A percentile compares a stretch with the other conserved stretches of the same genome.
Evolutionary conservation across 2,113 vertebrate genomes (phyloP).

Genomic region (Hydrochoerus hydrochaeris): DNA sequence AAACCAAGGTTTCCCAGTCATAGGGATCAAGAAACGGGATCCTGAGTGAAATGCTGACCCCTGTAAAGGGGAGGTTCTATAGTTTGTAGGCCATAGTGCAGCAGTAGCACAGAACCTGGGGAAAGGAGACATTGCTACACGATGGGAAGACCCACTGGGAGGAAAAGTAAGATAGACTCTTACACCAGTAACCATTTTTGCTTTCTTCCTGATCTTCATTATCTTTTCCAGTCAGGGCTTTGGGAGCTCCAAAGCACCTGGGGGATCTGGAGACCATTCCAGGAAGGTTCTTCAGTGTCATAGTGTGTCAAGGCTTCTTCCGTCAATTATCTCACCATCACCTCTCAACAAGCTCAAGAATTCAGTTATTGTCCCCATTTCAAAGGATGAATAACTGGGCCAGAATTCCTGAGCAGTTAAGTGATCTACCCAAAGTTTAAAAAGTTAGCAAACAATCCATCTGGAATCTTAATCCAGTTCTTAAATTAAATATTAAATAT

Average conservation of each 20-base stretch:
- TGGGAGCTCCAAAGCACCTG: neutral
- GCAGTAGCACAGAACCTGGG: neutral
- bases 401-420: constrained; percentile 43
- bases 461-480: constrained; percentile 33
- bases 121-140: neutral
- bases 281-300: neutral
- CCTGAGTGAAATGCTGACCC: neutral
- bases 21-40: neutral
- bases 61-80: neutral
- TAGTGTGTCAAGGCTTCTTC: constrained; percentile 1
- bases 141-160: neutral
- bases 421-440: constrained; percentile 10
- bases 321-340: neutral
- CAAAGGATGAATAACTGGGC: neutral
- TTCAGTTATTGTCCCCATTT: constrained; percentile 6
- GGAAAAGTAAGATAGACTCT: neutral
- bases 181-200: neutral
- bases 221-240: neutral
- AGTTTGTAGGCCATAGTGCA: neutral
- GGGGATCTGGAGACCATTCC: neutral
- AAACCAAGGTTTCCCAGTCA: neutral
- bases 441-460: neutral
- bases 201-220: neutral
- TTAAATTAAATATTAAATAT: neutral
- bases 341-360: neutral